Evolutionary conservation across 2,797 vertebrate species (phyloP), one percentile per base, ranked within the genome.

Genomic region (Bradypodion ventrale): DNA sequence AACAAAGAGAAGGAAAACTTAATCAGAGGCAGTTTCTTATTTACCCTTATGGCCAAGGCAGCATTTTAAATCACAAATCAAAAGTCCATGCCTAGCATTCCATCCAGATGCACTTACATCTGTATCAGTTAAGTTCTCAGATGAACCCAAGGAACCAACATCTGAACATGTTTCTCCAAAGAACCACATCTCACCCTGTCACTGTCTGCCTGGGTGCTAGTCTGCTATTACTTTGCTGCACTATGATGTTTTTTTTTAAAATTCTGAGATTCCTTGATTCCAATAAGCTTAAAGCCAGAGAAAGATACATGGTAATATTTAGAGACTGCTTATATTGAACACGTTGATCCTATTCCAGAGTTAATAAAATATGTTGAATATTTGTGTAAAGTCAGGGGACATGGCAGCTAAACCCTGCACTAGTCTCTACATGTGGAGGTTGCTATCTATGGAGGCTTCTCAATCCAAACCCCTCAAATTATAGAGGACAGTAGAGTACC

Each of bases 1-100:
- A 27, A 44, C 5, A 35, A 37, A 76, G 42, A 35, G 44, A 85
- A 85, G 78, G 73, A 70, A 65, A 70, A 81, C 29, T 69, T n/a
- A 25, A 37, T 29, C 23, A 29, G 15, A 63, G 4, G 25, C n/a
- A 72, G 35, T 37, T 72, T 62, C 68, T 78, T 63, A 40, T 46
- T 42, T 80, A 49, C 6, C 49, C 32, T 35, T 37, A 69, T 7
- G n/a, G 7, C 12, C 19, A 81, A 59, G 21, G 27, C 2, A 29
- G 23, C 10, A 69, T 35, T n/a, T 56, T 42, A 60, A 40, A 69
- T 13, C 37, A 70, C 70, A 19, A 82, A 70, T 12, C 25, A 63
- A 12, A 83, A 78, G 29, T 32, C 16, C 62, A 49, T 52, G n/a
- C 27, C 40, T 63, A 72, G 25, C 1, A 65, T 32, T 79, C 27